Percentiles rank a stretch among this genome's conserved stretches.
phyloP scores from a whole-genome alignment of 2,888 invertebrate species.

The Tetranychus piercei region DNA sequence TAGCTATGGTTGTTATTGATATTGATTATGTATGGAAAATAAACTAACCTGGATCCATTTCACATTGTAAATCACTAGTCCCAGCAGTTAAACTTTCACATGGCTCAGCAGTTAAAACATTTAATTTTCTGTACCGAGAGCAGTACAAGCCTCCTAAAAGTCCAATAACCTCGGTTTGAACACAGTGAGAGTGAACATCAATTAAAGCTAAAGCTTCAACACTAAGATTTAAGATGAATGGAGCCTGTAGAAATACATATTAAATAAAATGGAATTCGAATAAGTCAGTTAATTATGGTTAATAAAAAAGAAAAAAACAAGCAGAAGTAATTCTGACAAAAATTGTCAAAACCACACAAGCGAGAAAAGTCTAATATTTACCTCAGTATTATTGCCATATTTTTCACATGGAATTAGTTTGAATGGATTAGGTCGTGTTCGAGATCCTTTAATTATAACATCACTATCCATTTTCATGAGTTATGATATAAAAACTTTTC shows the following conservation, averaged over 20 bases:
- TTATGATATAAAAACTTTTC: too few species aligned
- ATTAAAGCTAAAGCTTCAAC: slow-evolving; percentile 40
- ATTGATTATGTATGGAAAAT: too few species aligned
- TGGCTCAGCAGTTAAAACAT: slow-evolving; percentile 42
- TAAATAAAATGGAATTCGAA: neutral
- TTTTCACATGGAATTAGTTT: slow-evolving; percentile 43
- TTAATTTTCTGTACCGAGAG: slow-evolving; percentile 32
- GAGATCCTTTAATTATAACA: slow-evolving; percentile 8
- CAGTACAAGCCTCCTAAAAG: slow-evolving; percentile 45
- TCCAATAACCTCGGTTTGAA: slow-evolving; percentile 54
- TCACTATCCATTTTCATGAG: neutral
- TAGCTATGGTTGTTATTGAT: neutral
- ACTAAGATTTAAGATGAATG: slow-evolving; percentile 35
- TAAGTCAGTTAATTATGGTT: neutral
- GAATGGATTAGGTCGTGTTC: slow-evolving; percentile 32
- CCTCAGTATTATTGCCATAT: slow-evolving; percentile 15
- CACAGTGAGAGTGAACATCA: slow-evolving; percentile 51
- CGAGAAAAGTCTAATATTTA: slow-evolving; percentile 6
- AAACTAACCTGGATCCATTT: slow-evolving; percentile 50
- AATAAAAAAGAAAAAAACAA: neutral
- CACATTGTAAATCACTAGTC: slow-evolving; percentile 46
- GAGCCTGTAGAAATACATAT: slow-evolving; percentile 38
- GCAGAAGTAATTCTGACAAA: neutral
- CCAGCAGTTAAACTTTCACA: slow-evolving; percentile 43
- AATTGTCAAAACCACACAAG: neutral